Percentiles rank a stretch among this genome's conserved stretches.
Evolutionary conservation across 2,797 vertebrate genomes (phyloP).

Genomic region (Rousettus madagascariensis): DNA sequence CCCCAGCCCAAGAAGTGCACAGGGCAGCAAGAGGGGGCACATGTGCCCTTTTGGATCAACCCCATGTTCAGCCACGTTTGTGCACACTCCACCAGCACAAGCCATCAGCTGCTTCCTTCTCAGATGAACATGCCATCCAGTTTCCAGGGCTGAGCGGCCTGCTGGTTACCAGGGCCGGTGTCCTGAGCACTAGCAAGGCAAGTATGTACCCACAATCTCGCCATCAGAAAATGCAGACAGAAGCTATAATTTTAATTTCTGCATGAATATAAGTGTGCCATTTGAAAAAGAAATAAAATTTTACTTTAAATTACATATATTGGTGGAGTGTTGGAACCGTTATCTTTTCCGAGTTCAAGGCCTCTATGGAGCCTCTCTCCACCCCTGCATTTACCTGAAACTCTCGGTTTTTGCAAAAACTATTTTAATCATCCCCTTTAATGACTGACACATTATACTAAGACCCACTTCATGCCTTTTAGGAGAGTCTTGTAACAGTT

Average conservation of each 20-base stretch:
- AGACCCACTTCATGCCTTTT: background rate
- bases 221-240: background rate
- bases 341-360: background rate
- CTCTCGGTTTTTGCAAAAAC: constrained; percentile 3
- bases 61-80: background rate
- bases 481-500: background rate
- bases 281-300: background rate
- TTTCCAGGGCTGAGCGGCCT: background rate
- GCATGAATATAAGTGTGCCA: background rate
- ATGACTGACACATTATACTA: background rate
- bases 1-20: background rate
- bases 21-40: constrained; percentile 3
- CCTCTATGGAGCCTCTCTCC: background rate
- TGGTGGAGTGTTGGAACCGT: background rate
- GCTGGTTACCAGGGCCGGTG: background rate
- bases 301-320: background rate
- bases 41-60: constrained; percentile 35
- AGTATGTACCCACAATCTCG: background rate
- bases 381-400: background rate
- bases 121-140: background rate
- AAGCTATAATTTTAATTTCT: background rate
- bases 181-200: background rate
- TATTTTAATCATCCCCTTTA: background rate
- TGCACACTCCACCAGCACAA: background rate
- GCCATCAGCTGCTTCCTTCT: constrained; percentile 34